Evolutionary conservation across 2,888 invertebrate genomes (phyloP), one percentile per base, ranked within the genome.

Genomic region (Syritta pipiens): DNA sequence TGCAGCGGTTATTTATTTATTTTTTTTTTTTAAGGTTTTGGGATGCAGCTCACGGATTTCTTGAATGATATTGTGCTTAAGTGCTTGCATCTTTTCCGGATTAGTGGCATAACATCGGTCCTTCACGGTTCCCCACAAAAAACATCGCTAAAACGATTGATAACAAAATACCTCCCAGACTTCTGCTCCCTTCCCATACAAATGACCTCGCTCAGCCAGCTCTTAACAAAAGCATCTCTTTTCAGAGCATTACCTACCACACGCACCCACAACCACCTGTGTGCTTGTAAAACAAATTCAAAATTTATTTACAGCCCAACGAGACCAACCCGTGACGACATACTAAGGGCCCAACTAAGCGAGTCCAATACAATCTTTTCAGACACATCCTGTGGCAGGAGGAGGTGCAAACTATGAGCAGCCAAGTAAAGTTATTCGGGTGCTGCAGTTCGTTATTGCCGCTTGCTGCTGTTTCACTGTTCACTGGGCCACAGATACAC

Each of bases 381-480:
- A 30, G 59, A 53, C 24, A 9, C 40, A 65, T 77, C 40, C 59
- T 55, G 46, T 32, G 40, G 37, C 65, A 65, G 65, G 55, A 71
- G 65, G 71, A 46, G 63, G 69, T 71, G 69, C 53, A 63, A 67
- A 75, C n/a, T n/a, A n/a, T n/a, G n/a, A n/a, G n/a, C 60, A 60
- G 26, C 30, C n/a, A 20, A 26, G 17, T 12, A 6, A 62, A 71
- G 59, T 65, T 48, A 67, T 77, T n/a, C 65, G 71, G 77, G 53
- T 77, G 59, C 77, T 44, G 35, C 46, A 44, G 59, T 71, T 71
- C 69, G 76, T 77, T 77, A 77, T 77, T 65, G 65, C 44, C 48
- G 59, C 59, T 77, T 60, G 71, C 71, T 77, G 77, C 71, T 65
- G 77, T 71, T 76, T 77, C 42, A 32, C 17, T 63, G 40, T 44